Evolutionary conservation across 2,888 invertebrate species (phyloP), one percentile per base, ranked within the genome.

Genomic region (Parnassius glacialis): DNA sequence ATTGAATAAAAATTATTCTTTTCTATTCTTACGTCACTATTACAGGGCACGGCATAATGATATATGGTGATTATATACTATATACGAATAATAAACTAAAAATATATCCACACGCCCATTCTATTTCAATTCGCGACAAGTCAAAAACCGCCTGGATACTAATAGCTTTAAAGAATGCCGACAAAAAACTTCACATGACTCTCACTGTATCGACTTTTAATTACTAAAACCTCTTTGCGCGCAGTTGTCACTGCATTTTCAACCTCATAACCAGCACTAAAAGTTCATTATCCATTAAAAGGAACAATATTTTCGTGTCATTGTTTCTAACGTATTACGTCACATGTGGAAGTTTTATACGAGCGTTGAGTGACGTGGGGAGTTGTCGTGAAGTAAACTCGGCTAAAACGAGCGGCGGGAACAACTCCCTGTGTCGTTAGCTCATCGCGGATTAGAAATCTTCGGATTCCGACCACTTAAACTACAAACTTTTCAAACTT

Each of bases 321-420:
- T 62, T 62, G 57, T 62, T 62, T 41, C 50, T 25, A 58, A 50
- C 62, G 62, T 52, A 57, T 62, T 62, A 55, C 62, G 62, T 62
- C 54, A 62, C 51, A 62, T 55, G 51, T 55, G 59, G 58, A 58
- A 59, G 59, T 55, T 59, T 59, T 62, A 61, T 57, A 43, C 58
- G 41, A 55, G 59, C 58, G 60, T 43, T 16, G 50, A 48, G 62
- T 48, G 57, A 53, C 20, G 62, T 43, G 34, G 43, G 12, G 57
- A 45, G 42, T 20, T 16, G 52, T 44, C 55, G 61, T 25, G 61
- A 56, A 34, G 61, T 20, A 61, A 57, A 62, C 42, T 54, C 51
- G 44, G 52, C 53, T 51, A 47, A 62, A 58, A 50, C 16, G 48
- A 52, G 54, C 51, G 45, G 45, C 55, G 55, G 55, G 62, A 58